phyloP scores from a whole-genome alignment of 2,113 vertebrate genomes.

The Urocynchramus pylzowi region DNA sequence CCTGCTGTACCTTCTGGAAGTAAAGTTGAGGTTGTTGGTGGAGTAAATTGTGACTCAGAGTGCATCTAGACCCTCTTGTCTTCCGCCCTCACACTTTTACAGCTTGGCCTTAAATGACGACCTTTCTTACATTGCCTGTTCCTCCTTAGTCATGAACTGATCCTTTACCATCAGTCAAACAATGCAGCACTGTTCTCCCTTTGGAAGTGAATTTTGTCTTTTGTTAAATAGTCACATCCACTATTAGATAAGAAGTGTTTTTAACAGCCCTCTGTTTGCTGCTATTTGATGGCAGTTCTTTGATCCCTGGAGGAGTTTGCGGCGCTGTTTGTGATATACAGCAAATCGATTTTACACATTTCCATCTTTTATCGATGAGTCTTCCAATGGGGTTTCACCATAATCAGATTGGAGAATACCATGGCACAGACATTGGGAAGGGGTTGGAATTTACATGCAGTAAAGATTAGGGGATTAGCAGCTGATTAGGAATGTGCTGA shows the following conservation, averaged over 20 bases:
- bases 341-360: slow-evolving; percentile 18
- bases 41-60: not conserved
- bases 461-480: slow-evolving; percentile 40
- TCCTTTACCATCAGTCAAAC: not conserved
- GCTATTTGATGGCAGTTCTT: not conserved
- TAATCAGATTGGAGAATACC: not conserved
- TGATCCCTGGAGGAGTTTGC: not conserved
- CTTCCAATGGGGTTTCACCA: not conserved
- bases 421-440: not conserved
- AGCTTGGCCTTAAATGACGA: not conserved
- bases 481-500: not conserved
- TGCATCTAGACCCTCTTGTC: not conserved
- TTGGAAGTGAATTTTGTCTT: not conserved
- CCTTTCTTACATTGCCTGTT: not conserved
- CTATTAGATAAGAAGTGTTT: not conserved
- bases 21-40: not conserved
- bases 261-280: not conserved
- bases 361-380: not conserved
- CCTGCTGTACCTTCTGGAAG: not conserved
- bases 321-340: not conserved
- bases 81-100: not conserved
- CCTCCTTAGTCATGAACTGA: not conserved
- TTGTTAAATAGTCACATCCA: not conserved
- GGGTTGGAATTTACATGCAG: slow-evolving; percentile 17
- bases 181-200: not conserved